These are phyloP conservation scores for Cecidostiba fungosa DNA, from an alignment of 2,888 invertebrate species.

Conservation along the genomic window DNA sequence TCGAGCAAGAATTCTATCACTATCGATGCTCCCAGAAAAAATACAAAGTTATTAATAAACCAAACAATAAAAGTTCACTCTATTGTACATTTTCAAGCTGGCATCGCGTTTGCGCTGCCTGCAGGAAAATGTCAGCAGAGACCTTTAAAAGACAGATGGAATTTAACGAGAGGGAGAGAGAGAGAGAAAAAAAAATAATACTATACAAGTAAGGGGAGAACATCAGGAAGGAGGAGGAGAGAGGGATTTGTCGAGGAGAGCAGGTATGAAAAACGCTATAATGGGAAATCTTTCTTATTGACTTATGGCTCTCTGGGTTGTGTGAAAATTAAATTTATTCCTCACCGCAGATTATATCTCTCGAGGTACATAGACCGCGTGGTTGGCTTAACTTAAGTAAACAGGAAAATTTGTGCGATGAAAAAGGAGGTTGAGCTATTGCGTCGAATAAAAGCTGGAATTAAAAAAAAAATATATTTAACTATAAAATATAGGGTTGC, in stretches of 20 bases:
- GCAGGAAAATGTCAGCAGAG: conserved; percentile 4
- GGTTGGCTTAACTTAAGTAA: neutral
- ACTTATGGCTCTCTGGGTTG: neutral
- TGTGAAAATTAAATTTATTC: conserved; percentile 4
- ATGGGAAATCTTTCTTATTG: conserved; percentile 28
- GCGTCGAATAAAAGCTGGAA: no score
- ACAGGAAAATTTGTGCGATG: neutral
- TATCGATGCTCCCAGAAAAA: neutral
- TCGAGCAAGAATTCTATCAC: no score
- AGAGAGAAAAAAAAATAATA: neutral
- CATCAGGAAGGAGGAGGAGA: neutral
- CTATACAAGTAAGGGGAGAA: neutral
- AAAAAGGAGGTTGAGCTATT: no score
- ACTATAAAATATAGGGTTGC: no score
- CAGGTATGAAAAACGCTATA: neutral
- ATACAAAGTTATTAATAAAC: neutral
- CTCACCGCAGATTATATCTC: neutral
- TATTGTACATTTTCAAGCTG: neutral
- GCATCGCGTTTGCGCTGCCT: neutral
- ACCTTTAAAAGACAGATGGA: neutral
- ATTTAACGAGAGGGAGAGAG: neutral
- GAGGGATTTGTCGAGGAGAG: neutral
- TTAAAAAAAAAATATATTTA: no score
- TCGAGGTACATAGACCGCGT: neutral
- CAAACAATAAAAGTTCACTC: no score